Percentiles rank a stretch among this genome's conserved stretches.
Conservation (phyloP, 37 sponge, comb jelly and placozoan species). For the Ephydatia muelleri region DNA sequence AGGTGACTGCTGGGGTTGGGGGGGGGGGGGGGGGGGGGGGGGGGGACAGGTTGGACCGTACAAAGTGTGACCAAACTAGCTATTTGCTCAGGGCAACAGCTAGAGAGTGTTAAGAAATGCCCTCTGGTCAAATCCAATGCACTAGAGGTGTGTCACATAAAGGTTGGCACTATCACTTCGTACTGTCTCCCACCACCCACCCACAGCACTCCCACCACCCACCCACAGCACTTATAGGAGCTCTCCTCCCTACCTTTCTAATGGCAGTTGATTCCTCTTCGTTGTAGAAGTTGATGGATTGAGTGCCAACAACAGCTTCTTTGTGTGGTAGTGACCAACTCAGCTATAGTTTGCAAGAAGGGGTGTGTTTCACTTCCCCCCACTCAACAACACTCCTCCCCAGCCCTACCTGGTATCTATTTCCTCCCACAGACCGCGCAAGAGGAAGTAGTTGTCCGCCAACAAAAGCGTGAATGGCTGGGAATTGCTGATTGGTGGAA, state of each 20-base stretch:
- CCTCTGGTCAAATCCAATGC: background rate
- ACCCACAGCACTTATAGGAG: too few species aligned
- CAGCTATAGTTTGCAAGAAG: constrained; percentile 27
- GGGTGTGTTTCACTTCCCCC: too few species aligned
- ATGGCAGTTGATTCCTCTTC: constrained; percentile 62
- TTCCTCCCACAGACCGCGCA: constrained; percentile 30
- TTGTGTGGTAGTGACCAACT: constrained; percentile 62
- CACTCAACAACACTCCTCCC: background rate
- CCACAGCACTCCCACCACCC: too few species aligned
- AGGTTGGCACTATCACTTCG: background rate
- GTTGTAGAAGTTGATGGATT: constrained; percentile 67
- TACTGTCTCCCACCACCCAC: too few species aligned
- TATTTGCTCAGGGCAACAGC: too few species aligned
- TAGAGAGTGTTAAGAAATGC: too few species aligned
- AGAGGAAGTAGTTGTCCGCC: constrained; percentile 51
- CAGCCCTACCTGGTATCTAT: constrained; percentile 58
- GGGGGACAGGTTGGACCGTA: too few species aligned
- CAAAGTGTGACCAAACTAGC: too few species aligned
- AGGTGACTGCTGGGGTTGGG: too few species aligned
- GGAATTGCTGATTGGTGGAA: background rate
- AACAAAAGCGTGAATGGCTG: constrained; percentile 49
- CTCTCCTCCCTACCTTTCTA: constrained; percentile 56
- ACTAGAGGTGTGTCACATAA: background rate
- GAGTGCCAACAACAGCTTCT: constrained; percentile 36
- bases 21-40: too few species aligned